Evolutionary conservation across 2,797 vertebrate species (phyloP).

Genomic region (Micropoecilia bifurca): DNA sequence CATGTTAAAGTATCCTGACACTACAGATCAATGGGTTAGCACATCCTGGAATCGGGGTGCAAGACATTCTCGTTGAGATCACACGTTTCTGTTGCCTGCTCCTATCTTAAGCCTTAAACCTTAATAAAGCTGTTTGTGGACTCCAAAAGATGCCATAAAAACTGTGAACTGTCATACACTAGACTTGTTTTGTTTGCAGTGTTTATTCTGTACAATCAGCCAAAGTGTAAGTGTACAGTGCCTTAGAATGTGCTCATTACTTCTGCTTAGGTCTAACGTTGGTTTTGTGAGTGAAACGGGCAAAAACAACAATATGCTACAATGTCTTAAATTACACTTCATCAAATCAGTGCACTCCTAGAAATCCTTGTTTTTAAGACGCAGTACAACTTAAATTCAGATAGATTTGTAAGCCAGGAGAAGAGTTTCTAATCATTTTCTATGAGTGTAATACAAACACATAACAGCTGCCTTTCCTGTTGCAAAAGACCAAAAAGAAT

Average conservation of each 20-base stretch:
- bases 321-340: slow-evolving; percentile 45
- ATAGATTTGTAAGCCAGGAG: slow-evolving; percentile 25
- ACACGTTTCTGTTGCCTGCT: slow-evolving; percentile 71
- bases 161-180: slow-evolving; percentile 92
- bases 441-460: slow-evolving; percentile 52
- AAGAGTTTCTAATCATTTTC: slow-evolving; percentile 29
- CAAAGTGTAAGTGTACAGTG: slow-evolving; percentile 98
- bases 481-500: slow-evolving; percentile 78
- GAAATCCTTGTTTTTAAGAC: slow-evolving; percentile 37
- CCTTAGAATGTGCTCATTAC: slow-evolving; percentile 87
- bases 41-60: slow-evolving; percentile 32
- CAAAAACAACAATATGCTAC: slow-evolving; percentile 52
- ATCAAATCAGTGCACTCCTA: slow-evolving; percentile 60
- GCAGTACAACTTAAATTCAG: slow-evolving; percentile 29
- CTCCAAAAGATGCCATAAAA: slow-evolving; percentile 92
- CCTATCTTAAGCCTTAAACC: slow-evolving; percentile 90
- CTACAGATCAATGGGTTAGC: slow-evolving; percentile 54
- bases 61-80: slow-evolving; percentile 44
- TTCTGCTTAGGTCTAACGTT: slow-evolving; percentile 41
- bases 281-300: slow-evolving; percentile 39
- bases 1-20: slow-evolving; percentile 46
- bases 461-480: slow-evolving; percentile 79
- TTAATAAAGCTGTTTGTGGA: slow-evolving; percentile 82
- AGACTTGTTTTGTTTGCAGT: slow-evolving; percentile 85
- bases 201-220: slow-evolving; percentile 91